Evolutionary conservation across 2,113 vertebrate species (phyloP).

Genomic region (Vombatus ursinus): DNA sequence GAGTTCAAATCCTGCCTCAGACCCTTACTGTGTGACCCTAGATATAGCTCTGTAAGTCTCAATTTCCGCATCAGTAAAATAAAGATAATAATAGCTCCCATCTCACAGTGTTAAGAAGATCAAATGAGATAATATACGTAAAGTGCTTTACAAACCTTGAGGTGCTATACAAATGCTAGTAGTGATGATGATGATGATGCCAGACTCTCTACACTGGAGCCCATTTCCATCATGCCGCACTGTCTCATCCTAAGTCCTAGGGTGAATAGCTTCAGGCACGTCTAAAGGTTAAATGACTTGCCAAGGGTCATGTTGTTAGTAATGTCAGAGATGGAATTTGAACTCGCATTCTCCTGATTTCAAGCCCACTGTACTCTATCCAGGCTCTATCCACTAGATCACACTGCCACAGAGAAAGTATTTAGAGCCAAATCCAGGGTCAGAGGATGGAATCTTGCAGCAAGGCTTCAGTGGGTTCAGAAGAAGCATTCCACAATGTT

Average conservation of each 20-base stretch:
- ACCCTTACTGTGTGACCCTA: not conserved
- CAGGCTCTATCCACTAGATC: not conserved
- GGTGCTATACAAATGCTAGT: not conserved
- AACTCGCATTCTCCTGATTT: not conserved
- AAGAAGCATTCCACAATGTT: not conserved
- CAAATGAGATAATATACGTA: not conserved
- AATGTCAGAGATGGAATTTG: not conserved
- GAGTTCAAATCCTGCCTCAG: not conserved
- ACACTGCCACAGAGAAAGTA: not conserved
- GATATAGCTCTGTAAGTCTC: not conserved
- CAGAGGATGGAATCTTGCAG: not conserved
- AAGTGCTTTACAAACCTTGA: no score
- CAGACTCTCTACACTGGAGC: not conserved
- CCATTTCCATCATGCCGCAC: not conserved
- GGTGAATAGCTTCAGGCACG: not conserved
- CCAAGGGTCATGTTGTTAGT: not conserved
- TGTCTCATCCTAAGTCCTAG: not conserved
- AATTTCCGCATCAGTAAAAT: not conserved
- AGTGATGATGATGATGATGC: not conserved
- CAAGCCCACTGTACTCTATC: not conserved
- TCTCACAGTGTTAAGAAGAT: not conserved
- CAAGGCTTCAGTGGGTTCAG: conserved; percentile 2
- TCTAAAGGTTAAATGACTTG: not conserved
- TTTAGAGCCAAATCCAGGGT: not conserved
- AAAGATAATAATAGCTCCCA: not conserved